Evolutionary conservation across 2,888 invertebrate genomes (phyloP).

Genomic region (Andrena flavipes): DNA sequence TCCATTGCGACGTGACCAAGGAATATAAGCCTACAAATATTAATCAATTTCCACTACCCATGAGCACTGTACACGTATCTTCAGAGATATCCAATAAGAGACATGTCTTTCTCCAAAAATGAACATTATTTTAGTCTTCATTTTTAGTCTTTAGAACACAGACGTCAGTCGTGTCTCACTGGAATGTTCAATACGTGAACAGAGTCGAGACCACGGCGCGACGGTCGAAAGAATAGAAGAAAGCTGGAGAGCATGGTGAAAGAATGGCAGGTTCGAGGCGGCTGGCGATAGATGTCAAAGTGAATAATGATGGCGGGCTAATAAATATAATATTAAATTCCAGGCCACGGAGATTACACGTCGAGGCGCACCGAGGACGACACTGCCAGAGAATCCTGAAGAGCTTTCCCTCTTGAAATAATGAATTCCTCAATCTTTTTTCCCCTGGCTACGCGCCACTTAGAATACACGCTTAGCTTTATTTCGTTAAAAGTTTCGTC

Average conservation of each 20-base stretch:
- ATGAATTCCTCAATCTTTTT: slow-evolving; percentile 46
- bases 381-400: background rate
- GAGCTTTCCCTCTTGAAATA: slow-evolving; percentile 28
- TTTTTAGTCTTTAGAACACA: slow-evolving; percentile 3
- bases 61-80: background rate
- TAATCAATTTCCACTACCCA: background rate
- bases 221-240: background rate
- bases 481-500: slow-evolving; percentile 18
- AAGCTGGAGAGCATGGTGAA: slow-evolving; percentile 6
- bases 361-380: slow-evolving; percentile 7
- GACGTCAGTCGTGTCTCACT: slow-evolving; percentile 23
- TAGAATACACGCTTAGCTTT: slow-evolving; percentile 10
- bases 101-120: background rate
- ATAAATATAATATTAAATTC: slow-evolving; percentile 73
- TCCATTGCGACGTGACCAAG: background rate
- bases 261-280: slow-evolving; percentile 38
- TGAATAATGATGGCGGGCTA: slow-evolving; percentile 67
- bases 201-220: slow-evolving; percentile 17
- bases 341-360: slow-evolving; percentile 46
- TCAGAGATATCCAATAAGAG: background rate
- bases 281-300: slow-evolving; percentile 57
- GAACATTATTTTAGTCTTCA: background rate
- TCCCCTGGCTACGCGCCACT: background rate
- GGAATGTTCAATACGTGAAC: slow-evolving; percentile 39
- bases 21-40: background rate